Conservation (phyloP, 2,797 vertebrate species). For the Notolabrus celidotus region DNA sequence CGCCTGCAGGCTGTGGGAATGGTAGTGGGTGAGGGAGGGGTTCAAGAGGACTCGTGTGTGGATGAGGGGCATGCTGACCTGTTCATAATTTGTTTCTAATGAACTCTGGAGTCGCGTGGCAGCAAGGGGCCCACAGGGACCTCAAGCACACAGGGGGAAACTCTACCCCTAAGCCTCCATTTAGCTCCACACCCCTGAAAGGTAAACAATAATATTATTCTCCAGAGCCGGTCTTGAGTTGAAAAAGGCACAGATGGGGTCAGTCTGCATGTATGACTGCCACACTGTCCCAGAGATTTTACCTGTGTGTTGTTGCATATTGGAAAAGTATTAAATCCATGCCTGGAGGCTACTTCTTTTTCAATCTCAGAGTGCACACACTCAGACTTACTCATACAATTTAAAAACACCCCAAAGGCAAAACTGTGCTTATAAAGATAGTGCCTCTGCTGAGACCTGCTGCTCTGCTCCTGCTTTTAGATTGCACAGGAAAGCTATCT, state of each 20-base stretch:
- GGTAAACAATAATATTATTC: constrained; percentile 74
- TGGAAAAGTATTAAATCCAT: constrained; percentile 53
- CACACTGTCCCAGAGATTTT: constrained; percentile 9
- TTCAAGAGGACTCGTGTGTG: constrained; percentile 28
- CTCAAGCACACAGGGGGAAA: constrained; percentile 39
- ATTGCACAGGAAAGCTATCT: background rate
- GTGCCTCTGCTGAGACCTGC: constrained; percentile 65
- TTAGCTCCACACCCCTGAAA: constrained; percentile 52
- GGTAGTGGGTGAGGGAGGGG: constrained; percentile 2
- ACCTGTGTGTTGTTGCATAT: constrained; percentile 24
- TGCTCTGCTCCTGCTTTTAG: constrained; percentile 33
- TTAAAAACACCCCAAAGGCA: constrained; percentile 59
- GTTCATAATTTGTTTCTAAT: constrained; percentile 68
- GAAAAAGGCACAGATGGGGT: constrained; percentile 30
- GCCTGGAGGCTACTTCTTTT: constrained; percentile 58
- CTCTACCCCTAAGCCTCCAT: constrained; percentile 44
- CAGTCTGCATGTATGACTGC: constrained; percentile 17
- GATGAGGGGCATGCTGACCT: constrained; percentile 52
- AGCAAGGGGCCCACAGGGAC: constrained; percentile 55
- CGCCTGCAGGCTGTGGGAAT: constrained; percentile 43
- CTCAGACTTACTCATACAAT: constrained; percentile 45
- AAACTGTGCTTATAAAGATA: constrained; percentile 49
- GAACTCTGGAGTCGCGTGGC: constrained; percentile 68
- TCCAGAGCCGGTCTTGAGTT: constrained; percentile 38
- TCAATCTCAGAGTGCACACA: constrained; percentile 49